These are phyloP conservation scores for Odontesthes bonariensis DNA, from an alignment of 2,113 vertebrate genomes.

Conservation along the genomic window DNA sequence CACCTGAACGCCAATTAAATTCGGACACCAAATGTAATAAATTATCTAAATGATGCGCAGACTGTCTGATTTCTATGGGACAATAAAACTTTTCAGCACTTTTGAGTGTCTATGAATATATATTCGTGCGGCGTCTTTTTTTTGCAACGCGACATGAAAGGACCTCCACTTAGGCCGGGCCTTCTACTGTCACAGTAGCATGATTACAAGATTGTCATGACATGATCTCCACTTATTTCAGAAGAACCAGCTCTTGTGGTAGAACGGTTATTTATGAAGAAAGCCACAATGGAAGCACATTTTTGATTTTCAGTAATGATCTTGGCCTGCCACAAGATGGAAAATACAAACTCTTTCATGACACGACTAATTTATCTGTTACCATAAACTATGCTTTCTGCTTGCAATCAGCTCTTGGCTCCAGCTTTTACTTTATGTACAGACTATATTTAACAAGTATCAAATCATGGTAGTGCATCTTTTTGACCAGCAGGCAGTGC, in stretches of 20 bases:
- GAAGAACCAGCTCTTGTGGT: constrained; percentile 5
- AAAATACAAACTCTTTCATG: constrained; percentile 39
- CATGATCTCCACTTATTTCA: not conserved
- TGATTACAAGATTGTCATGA: not conserved
- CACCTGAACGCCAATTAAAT: not conserved
- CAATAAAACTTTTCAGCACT: not conserved
- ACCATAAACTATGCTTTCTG: constrained; percentile 37
- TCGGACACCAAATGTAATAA: not conserved
- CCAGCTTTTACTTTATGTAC: constrained; percentile 17
- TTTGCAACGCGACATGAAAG: not conserved
- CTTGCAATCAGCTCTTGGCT: constrained; percentile 36
- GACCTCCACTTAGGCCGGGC: not conserved
- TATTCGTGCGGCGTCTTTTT: not conserved
- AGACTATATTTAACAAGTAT: not conserved
- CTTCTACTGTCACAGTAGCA: not conserved
- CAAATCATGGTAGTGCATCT: not conserved
- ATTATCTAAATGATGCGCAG: not conserved
- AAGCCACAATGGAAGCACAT: not conserved
- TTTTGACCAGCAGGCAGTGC: constrained; percentile 81
- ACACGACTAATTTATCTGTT: constrained; percentile 37
- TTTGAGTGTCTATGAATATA: too few species aligned
- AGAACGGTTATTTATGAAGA: constrained; percentile 21
- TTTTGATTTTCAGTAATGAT: constrained; percentile 17
- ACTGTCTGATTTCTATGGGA: too few species aligned
- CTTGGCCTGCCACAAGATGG: constrained; percentile 18